Base-by-base conservation (phyloP, 2,797 vertebrate species). In the Crenichthys baileyi region DNA sequence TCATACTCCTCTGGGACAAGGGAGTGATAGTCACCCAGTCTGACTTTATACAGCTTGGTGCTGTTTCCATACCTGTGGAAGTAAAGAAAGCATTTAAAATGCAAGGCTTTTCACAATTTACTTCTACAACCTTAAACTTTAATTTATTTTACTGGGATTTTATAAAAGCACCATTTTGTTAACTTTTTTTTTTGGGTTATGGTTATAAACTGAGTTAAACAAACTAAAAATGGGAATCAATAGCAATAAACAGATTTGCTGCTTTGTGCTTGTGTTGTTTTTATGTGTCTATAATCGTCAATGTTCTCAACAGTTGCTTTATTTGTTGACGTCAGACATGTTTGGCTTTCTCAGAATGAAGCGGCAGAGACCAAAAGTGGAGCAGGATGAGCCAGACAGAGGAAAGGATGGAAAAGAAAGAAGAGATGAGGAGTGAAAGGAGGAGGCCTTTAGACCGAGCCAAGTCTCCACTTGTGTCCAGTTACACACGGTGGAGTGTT, bases 1-100 rank as follows among this genome's bases (percentile, higher is more conserved):
- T 99, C 98, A 0, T 97, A 96, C 80, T 99, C 98, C 87, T 99
- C 98, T 0, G 96, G 97, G 77, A 99, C 98, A 77, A 99, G 94
- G 0, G 97, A 96, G 85, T 99, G 98, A 72, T 99, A 97, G 93
- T 99, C 98, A 1, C 98, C 98, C 3, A 99, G 94, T 61, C 98
- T 95, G 9, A 99, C 95, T 39, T 96, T 96, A 1, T 99, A 99
- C 86, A 90, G 96, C 78, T 90, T 95, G 0, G 96, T 97, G 92
- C 88, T 96, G 94, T 98, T 99, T 41, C 98, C 98, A 0, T 99
- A 98, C 94, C 98, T 99, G 91, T 85, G 78, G 58, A 65, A 36
- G 60, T 56, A 46, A 77, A 53, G 11, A 73, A 51, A 67, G 11
- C 31, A 24, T 39, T 22, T 39, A 18, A 53, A 4, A 7, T 53